Conservation (phyloP, 2,113 vertebrate genomes). For the Sialia sialis region DNA sequence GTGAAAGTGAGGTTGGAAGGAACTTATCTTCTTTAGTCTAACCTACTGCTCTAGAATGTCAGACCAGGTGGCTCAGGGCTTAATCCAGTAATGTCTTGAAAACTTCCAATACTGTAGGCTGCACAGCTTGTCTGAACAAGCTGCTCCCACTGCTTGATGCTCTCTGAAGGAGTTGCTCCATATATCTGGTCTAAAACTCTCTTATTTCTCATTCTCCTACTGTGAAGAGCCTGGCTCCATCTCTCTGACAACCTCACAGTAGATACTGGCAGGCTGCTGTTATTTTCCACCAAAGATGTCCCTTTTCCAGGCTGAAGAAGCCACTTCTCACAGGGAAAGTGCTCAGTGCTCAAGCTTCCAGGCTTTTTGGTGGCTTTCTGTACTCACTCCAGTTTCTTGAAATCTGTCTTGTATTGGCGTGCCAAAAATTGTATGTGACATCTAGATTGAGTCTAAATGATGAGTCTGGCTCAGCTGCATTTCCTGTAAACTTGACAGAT, state of each 20-base stretch:
- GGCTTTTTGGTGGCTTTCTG: neutral
- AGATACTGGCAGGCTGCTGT: neutral
- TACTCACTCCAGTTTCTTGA: neutral
- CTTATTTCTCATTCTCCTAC: neutral
- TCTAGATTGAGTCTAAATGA: neutral
- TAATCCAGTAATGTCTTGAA: neutral
- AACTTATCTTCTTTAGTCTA: neutral
- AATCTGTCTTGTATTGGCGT: neutral
- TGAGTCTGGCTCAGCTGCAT: neutral
- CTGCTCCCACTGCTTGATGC: neutral
- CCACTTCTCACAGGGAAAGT: neutral
- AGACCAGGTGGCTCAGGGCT: neutral
- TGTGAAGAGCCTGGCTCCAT: neutral
- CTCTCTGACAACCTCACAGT: neutral
- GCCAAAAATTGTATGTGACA: neutral
- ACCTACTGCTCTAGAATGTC: neutral
- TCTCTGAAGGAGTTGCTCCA: neutral
- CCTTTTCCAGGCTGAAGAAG: neutral
- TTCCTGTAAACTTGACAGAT: neutral
- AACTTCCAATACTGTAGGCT: neutral
- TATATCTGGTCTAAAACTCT: neutral
- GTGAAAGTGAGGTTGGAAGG: neutral
- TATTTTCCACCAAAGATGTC: neutral
- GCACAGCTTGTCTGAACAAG: neutral
- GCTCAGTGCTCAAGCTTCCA: neutral